These are phyloP conservation scores for Sinonovacula constricta DNA, from an alignment of 1,140 invertebrate genomes.

Conservation along the genomic window DNA sequence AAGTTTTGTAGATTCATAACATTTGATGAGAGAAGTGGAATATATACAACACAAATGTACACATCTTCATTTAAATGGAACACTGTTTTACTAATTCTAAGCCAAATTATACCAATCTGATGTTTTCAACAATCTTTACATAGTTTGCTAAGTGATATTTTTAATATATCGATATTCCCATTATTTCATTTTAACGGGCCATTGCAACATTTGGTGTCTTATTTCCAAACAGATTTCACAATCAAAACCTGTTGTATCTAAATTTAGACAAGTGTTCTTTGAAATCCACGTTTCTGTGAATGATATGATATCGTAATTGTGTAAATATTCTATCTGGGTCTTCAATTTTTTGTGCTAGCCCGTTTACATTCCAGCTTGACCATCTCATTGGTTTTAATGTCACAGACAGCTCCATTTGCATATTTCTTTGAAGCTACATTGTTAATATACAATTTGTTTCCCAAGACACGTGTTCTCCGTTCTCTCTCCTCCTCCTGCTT, in stretches of 20 bases:
- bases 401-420: background rate
- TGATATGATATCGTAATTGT: background rate
- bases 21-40: slow-evolving; percentile 1
- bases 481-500: background rate
- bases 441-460: slow-evolving; percentile 7
- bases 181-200: background rate
- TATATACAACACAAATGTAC: no score
- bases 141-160: slow-evolving; percentile 9
- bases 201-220: slow-evolving; percentile 1
- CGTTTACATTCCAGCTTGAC: slow-evolving; percentile 15
- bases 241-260: background rate
- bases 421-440: background rate
- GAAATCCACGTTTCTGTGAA: slow-evolving; percentile 16
- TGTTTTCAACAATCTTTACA: slow-evolving; percentile 6
- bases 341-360: background rate
- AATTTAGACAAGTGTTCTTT: slow-evolving; percentile 4
- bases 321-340: slow-evolving; percentile 2
- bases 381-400: background rate
- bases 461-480: background rate
- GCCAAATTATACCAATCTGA: slow-evolving; percentile 17
- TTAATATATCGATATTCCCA: slow-evolving; percentile 11
- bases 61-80: no score
- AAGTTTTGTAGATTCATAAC: slow-evolving; percentile 12
- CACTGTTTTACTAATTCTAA: slow-evolving; percentile 7
- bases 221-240: no score